Evolutionary conservation across 2,888 invertebrate genomes (phyloP).

Genomic region (Ptychoptera albimana): DNA sequence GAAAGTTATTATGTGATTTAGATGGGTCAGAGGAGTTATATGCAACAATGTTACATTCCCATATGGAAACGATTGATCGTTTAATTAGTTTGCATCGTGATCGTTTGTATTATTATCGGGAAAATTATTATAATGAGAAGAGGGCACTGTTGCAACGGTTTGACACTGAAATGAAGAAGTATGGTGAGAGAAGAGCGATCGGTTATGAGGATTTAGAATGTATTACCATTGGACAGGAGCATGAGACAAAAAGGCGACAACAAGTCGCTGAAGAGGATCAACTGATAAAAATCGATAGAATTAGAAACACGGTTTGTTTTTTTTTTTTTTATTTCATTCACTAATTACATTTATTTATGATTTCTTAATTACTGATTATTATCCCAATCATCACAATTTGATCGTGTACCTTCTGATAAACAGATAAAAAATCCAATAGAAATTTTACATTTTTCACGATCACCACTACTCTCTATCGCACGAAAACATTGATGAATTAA

Average conservation of each 20-base stretch:
- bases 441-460: conserved; percentile 46
- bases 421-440: conserved; percentile 48
- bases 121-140: conserved; percentile 40
- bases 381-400: conserved; percentile 62
- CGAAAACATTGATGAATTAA: conserved; percentile 56
- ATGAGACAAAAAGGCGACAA: conserved; percentile 24
- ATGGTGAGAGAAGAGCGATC: conserved; percentile 34
- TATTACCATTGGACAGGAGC: conserved; percentile 40
- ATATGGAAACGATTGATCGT: conserved; percentile 51
- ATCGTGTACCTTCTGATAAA: conserved; percentile 50
- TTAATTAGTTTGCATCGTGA: conserved; percentile 33
- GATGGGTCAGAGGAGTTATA: conserved; percentile 60
- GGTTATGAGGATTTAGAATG: conserved; percentile 41
- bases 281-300: conserved; percentile 35
- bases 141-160: conserved; percentile 35
- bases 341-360: neutral
- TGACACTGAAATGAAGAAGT: conserved; percentile 37
- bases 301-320: conserved; percentile 31
- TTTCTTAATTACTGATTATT: conserved; percentile 19
- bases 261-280: conserved; percentile 30
- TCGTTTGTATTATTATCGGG: conserved; percentile 37
- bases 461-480: conserved; percentile 36
- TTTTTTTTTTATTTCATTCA: neutral
- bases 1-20: conserved; percentile 44
- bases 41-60: conserved; percentile 51